A percentile compares a stretch with the other conserved stretches of the same genome.
phyloP scores from a whole-genome alignment of 1,140 invertebrate genomes.

The Pemphigus obesinymphae region DNA sequence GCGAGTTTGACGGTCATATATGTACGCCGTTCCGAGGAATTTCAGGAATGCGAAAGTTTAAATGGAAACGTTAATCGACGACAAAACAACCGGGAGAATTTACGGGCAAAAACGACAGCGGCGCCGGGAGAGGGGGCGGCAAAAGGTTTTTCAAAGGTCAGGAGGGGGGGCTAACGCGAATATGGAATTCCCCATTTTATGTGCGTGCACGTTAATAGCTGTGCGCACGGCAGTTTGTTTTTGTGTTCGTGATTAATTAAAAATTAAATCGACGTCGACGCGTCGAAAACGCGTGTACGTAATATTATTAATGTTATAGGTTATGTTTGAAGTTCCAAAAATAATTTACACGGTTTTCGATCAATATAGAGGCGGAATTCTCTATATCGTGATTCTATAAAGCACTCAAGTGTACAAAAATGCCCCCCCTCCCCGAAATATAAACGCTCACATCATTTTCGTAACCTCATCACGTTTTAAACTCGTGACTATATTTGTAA shows the following conservation, averaged over 20 bases:
- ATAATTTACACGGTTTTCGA: too few species aligned
- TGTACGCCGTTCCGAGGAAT: slow-evolving; percentile 15
- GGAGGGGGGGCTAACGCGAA: not conserved
- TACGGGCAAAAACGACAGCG: not conserved
- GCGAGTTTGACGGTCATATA: not conserved
- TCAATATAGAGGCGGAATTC: too few species aligned
- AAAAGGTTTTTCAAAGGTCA: slow-evolving; percentile 20
- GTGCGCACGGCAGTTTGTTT: not conserved
- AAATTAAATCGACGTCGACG: not conserved
- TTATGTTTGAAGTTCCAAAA: too few species aligned
- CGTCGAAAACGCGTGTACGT: not conserved
- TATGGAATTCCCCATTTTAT: not conserved
- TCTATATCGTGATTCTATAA: too few species aligned
- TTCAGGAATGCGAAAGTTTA: slow-evolving; percentile 21
- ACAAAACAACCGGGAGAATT: not conserved
- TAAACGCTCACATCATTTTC: too few species aligned
- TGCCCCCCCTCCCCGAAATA: too few species aligned
- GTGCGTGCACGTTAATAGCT: not conserved
- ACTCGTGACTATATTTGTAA: too few species aligned
- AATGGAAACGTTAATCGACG: slow-evolving; percentile 30
- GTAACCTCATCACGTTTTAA: too few species aligned
- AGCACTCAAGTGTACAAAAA: too few species aligned
- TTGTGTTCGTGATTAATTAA: not conserved
- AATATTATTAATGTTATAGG: too few species aligned
- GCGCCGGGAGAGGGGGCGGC: not conserved